Percentiles rank a stretch among this genome's conserved stretches.
phyloP scores from a whole-genome alignment of 2,113 vertebrate genomes.

The Melospiza georgiana region DNA sequence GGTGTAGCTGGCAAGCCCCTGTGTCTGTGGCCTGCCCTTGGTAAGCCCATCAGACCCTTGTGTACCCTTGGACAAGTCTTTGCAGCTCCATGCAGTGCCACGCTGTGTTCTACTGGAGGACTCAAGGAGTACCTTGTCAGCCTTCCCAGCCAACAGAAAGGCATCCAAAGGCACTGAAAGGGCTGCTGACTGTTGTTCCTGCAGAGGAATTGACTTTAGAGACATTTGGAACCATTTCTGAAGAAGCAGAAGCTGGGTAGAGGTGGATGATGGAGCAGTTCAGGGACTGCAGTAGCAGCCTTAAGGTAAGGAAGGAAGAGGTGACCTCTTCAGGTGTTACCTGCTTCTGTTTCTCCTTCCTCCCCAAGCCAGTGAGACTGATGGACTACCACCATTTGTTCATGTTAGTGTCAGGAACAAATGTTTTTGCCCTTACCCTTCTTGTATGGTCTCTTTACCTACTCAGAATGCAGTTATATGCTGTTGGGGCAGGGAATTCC shows the following conservation, averaged over 20 bases:
- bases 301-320: constrained; percentile 11
- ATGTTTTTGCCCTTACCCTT: not conserved
- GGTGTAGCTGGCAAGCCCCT: not conserved
- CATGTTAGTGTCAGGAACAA: not conserved
- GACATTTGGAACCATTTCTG: not conserved
- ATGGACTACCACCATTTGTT: not conserved
- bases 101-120: not conserved
- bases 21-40: not conserved
- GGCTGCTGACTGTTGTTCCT: not conserved
- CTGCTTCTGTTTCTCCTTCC: not conserved
- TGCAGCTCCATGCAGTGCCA: not conserved
- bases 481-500: not conserved
- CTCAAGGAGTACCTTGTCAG: not conserved
- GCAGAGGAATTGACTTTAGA: not conserved
- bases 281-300: not conserved
- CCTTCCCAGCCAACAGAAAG: not conserved
- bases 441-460: not conserved
- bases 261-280: not conserved
- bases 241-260: not conserved
- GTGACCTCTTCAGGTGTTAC: not conserved
- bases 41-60: not conserved
- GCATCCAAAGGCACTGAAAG: not conserved
- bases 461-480: not conserved
- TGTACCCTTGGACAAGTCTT: not conserved
- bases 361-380: not conserved